Evolutionary conservation across 1,140 invertebrate genomes (phyloP).

Genomic region (Drosophila erecta): DNA sequence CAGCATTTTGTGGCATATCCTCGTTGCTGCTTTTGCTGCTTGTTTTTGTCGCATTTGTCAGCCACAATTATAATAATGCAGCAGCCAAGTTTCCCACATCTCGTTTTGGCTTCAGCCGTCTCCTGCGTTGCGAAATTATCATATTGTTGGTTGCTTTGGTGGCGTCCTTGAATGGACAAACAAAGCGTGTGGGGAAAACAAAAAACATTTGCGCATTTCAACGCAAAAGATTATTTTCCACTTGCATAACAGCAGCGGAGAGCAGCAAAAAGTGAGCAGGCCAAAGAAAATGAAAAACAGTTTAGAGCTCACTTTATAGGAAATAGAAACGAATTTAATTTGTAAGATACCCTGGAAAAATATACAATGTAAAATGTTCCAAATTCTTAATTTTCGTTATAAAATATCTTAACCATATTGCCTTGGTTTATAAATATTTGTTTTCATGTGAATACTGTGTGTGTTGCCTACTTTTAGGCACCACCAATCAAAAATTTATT

Average conservation of each 20-base stretch:
- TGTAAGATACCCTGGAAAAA: neutral
- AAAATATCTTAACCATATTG: too few relatives aligned
- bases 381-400: neutral
- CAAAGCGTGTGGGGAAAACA: slow-evolving; percentile 50
- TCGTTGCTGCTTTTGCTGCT: slow-evolving; percentile 18
- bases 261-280: slow-evolving; percentile 16
- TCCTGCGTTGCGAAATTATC: slow-evolving; percentile 61
- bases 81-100: slow-evolving; percentile 46
- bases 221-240: slow-evolving; percentile 65
- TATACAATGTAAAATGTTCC: too few relatives aligned
- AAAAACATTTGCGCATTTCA: slow-evolving; percentile 76
- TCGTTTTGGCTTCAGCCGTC: neutral
- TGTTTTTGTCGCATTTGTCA: slow-evolving; percentile 74
- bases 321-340: neutral
- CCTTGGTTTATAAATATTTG: too few relatives aligned
- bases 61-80: slow-evolving; percentile 73
- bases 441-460: too few relatives aligned
- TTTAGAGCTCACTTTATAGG: slow-evolving; percentile 5
- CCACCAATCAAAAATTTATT: too few relatives aligned
- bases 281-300: slow-evolving; percentile 27
- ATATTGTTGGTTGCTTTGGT: slow-evolving; percentile 71
- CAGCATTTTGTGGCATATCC: slow-evolving; percentile 60
- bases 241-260: slow-evolving; percentile 48
- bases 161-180: slow-evolving; percentile 68
- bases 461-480: neutral